These are phyloP conservation scores for Acanthornis magna DNA, from an alignment of 2,797 vertebrate genomes.

Conservation along the genomic window DNA sequence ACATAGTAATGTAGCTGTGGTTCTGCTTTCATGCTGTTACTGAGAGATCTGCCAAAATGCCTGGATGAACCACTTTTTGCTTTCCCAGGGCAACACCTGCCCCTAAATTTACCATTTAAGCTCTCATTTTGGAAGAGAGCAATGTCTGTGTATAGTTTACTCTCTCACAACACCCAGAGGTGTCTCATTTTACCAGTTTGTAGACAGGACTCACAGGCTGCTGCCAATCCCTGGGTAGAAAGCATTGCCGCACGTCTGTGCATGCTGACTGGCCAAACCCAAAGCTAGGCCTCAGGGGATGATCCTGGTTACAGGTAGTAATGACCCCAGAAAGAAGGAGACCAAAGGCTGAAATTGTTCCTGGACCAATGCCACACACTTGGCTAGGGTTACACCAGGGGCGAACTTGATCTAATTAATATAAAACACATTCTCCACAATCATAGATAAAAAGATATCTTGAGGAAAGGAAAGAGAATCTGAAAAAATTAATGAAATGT, in stretches of 20 bases:
- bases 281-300: neutral
- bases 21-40: neutral
- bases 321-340: neutral
- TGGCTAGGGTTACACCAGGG: neutral
- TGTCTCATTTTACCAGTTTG: neutral
- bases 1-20: neutral
- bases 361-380: neutral
- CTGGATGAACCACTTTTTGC: neutral
- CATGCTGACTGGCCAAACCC: rapidly evolving
- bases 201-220: neutral
- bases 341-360: neutral
- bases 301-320: neutral
- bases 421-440: neutral
- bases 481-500: conserved; percentile 23
- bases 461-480: neutral
- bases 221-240: neutral
- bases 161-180: neutral
- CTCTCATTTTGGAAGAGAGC: neutral
- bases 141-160: neutral
- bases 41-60: neutral
- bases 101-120: neutral
- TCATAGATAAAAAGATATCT: neutral
- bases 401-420: neutral
- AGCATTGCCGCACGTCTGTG: neutral
- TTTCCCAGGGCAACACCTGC: conserved; percentile 21